Conservation (phyloP, 2,888 invertebrate species). For the Phyto melanocephala region DNA sequence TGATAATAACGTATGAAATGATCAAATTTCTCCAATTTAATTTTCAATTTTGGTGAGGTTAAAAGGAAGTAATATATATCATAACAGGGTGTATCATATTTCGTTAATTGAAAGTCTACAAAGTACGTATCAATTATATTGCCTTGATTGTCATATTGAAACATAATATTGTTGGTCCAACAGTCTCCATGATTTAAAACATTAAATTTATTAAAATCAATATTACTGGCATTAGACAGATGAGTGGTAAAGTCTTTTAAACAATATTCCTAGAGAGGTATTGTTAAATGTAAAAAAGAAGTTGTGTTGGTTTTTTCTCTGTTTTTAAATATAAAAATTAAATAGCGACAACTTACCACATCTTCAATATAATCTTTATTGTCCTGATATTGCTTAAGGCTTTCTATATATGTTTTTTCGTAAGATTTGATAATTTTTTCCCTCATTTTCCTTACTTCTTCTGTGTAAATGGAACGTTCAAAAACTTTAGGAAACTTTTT, state of each 20-base stretch:
- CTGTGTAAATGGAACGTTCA: constrained; percentile 53
- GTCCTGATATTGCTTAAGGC: constrained; percentile 57
- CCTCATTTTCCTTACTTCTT: constrained; percentile 35
- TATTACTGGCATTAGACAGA: constrained; percentile 39
- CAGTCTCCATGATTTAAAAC: constrained; percentile 74
- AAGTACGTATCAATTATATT: constrained; percentile 68
- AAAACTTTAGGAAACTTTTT: constrained; percentile 66
- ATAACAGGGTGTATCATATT: constrained; percentile 71
- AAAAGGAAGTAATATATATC: constrained; percentile 74
- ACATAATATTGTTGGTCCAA: constrained; percentile 75
- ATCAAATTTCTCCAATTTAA: constrained; percentile 74
- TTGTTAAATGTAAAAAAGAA: background rate
- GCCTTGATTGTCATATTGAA: constrained; percentile 68
- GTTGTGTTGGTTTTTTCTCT: too few relatives aligned
- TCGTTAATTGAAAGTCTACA: constrained; percentile 73
- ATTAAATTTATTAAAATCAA: constrained; percentile 71
- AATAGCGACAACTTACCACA: constrained; percentile 66
- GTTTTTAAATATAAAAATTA: too few relatives aligned
- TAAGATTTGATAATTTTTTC: constrained; percentile 40
- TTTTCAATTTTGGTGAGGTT: constrained; percentile 72
- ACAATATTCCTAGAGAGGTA: constrained; percentile 10
- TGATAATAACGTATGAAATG: constrained; percentile 74
- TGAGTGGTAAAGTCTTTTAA: constrained; percentile 48
- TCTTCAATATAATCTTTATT: constrained; percentile 66
- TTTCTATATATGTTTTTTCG: background rate